A percentile compares a stretch with the other conserved stretches of the same genome.
Conservation (phyloP, 2,113 vertebrate species). For the Malurus melanocephalus region DNA sequence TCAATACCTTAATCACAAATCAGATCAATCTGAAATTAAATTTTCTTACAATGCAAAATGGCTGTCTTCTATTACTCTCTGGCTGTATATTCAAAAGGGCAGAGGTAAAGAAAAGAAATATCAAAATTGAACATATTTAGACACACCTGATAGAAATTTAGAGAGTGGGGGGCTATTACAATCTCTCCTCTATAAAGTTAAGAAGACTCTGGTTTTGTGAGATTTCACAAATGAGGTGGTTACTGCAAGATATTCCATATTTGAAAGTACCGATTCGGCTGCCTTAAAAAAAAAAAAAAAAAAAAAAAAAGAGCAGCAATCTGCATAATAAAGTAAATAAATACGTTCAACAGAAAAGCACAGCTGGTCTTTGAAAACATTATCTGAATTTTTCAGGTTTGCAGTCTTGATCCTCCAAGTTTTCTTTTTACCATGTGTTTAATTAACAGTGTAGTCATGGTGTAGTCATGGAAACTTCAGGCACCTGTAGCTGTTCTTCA, state of each 20-base stretch:
- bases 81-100: neutral
- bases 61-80: neutral
- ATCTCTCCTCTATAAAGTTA: neutral
- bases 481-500: constrained; percentile 21
- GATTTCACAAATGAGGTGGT: neutral
- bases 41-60: neutral
- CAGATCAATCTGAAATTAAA: neutral
- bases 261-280: neutral
- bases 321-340: neutral
- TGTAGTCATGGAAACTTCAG: constrained; percentile 45
- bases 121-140: neutral
- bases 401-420: neutral
- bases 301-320: neutral
- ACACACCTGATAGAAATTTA: neutral
- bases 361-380: neutral
- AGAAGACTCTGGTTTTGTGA: neutral
- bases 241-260: neutral
- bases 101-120: neutral
- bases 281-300: neutral
- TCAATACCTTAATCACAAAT: neutral
- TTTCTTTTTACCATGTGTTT: constrained; percentile 38
- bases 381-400: neutral
- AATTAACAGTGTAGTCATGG: constrained; percentile 46
- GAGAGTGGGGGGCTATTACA: neutral
- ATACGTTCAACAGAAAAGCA: neutral